Base-by-base conservation (phyloP, 2,797 vertebrate species). In the Epinephelus awoara region DNA sequence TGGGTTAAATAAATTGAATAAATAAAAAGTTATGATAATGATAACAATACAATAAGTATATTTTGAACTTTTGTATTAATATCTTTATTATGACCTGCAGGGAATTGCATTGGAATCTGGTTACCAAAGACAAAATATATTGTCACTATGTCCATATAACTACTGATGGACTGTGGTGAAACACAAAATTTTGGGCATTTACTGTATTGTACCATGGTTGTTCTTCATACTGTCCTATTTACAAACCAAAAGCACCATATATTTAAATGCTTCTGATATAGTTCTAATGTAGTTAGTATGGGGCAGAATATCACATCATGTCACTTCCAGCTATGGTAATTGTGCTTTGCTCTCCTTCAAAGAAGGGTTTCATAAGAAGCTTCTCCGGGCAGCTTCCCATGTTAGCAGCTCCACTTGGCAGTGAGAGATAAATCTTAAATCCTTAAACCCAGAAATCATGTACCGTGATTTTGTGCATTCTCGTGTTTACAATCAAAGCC, bases 391-490 rank as follows among this genome's bases (percentile, higher is more conserved):
- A 50, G 27, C 46, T 44, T 77, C 47, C 52, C 18, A 57, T 38
- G 15, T 34, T 50, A 67, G 61, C 65, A 56, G 19, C 50, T 75
- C 79, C 67, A 62, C 54, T 69, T 80, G 73, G 73, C 55, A 58
- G 10, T 1, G 13, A 61, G 61, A 72, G 44, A 76, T 50, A 59
- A 49, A 52, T 61, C 42, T 27, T 29, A 49, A 52, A 63, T 56
- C 58, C 40, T 71, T 57, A 54, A 68, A 75, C 14, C 27, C 25
- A 49, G 17, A 38, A 73, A 68, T 70, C 52, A 47, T 69, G 54
- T 21, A 25, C 17, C 1, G 5, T 40, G 14, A 67, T 65, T 56
- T 64, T 51, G 25, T 52, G 49, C 27, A 49, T 19, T 47, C 51
- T 72, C 38, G 8, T 54, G 34, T 67, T 85, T 67, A 64, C 50